These are phyloP conservation scores for Torymus tubicola DNA, from an alignment of 2,888 invertebrate species.

Conservation along the genomic window DNA sequence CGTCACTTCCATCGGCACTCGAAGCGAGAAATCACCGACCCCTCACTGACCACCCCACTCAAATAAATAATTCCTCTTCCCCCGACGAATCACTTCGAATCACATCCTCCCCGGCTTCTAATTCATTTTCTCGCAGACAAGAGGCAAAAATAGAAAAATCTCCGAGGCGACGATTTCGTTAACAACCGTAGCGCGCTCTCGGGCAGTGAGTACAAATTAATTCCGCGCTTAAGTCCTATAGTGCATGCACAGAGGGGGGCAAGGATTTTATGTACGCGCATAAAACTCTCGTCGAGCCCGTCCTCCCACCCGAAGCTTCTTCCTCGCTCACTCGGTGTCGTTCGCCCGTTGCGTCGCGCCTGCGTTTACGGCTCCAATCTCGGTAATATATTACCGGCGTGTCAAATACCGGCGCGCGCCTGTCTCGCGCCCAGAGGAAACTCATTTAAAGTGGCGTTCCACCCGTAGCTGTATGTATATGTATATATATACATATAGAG, in stretches of 20 bases:
- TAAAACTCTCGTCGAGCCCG: slow-evolving; percentile 7
- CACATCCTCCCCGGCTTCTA: too few relatives aligned
- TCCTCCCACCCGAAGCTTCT: neutral
- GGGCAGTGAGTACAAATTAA: slow-evolving; percentile 39
- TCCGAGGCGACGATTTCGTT: slow-evolving; percentile 14
- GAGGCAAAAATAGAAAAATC: too few relatives aligned
- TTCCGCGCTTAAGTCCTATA: slow-evolving; percentile 29
- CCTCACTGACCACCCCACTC: too few relatives aligned
- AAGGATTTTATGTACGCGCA: slow-evolving; percentile 35
- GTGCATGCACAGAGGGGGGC: neutral
- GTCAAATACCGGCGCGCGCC: slow-evolving; percentile 22
- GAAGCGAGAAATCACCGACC: too few relatives aligned
- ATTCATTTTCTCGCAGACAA: too few relatives aligned
- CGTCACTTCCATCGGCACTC: too few relatives aligned
- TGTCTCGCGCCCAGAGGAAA: neutral
- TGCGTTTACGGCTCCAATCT: slow-evolving; percentile 42
- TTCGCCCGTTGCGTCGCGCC: neutral
- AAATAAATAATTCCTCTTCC: too few relatives aligned
- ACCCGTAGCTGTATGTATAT: too few relatives aligned
- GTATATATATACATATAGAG: too few relatives aligned
- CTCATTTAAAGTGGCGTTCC: slow-evolving; percentile 8
- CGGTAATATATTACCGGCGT: slow-evolving; percentile 38
- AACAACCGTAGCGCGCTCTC: neutral
- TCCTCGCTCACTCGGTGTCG: neutral
- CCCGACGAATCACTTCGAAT: too few relatives aligned